Evolutionary conservation across 2,797 vertebrate genomes (phyloP).

Genomic region (Siniperca obscura): DNA sequence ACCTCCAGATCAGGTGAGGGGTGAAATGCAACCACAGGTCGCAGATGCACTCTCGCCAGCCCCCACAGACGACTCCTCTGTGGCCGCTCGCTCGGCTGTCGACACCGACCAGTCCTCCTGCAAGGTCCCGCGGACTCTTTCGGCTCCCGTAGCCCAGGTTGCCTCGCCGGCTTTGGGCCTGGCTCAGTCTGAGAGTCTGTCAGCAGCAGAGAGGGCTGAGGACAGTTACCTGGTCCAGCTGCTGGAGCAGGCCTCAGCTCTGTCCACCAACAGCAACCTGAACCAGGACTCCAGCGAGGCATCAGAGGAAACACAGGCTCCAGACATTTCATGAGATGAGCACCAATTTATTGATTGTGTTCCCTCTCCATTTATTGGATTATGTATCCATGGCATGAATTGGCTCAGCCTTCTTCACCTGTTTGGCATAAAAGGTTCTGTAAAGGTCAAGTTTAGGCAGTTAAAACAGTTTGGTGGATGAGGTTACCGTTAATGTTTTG

Average conservation of each 20-base stretch:
- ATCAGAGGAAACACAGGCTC: slow-evolving; percentile 11
- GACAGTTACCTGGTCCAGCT: slow-evolving; percentile 45
- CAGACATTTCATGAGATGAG: slow-evolving; percentile 23
- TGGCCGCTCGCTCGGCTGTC: background rate
- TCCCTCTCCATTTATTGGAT: background rate
- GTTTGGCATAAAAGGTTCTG: background rate
- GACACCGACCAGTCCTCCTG: slow-evolving; percentile 6
- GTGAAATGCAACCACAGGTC: background rate
- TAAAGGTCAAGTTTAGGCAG: background rate
- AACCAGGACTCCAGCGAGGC: slow-evolving; percentile 22
- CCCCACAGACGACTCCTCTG: slow-evolving; percentile 8
- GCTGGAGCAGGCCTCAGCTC: slow-evolving; percentile 52
- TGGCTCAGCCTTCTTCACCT: background rate
- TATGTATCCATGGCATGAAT: background rate
- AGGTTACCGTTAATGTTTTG: background rate
- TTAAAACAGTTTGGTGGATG: background rate
- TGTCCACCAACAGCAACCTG: slow-evolving; percentile 9
- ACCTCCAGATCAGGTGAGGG: background rate
- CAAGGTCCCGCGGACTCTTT: slow-evolving; percentile 50
- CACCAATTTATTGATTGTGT: background rate
- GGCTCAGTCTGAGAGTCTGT: slow-evolving; percentile 63
- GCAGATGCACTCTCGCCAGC: background rate
- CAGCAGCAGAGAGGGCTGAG: background rate
- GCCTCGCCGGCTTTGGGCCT: slow-evolving; percentile 24
- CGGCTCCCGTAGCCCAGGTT: slow-evolving; percentile 11